Conservation (phyloP, 1,140 invertebrate species). For the Stegodyphus dumicola region DNA sequence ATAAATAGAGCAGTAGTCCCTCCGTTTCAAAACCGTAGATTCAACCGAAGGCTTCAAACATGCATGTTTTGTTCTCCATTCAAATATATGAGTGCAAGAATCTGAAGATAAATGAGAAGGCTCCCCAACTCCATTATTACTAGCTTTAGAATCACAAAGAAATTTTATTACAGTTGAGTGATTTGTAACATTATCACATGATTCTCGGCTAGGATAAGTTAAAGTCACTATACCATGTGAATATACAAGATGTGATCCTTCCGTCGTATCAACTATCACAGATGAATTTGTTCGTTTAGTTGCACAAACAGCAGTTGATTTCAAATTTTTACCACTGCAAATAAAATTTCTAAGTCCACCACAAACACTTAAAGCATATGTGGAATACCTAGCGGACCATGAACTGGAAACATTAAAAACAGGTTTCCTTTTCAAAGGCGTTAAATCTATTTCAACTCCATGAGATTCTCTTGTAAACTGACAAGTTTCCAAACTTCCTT, state of each 20-base stretch:
- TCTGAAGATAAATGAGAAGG: conserved; percentile 52
- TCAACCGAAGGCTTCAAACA: conserved; percentile 42
- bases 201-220: conserved; percentile 38
- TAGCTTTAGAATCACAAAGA: conserved; percentile 58
- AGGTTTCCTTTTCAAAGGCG: conserved; percentile 27
- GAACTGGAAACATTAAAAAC: neutral
- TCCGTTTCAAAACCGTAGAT: neutral
- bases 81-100: conserved; percentile 55
- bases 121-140: conserved; percentile 8
- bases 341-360: conserved; percentile 30
- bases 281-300: neutral
- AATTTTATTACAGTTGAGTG: conserved; percentile 60
- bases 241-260: conserved; percentile 41
- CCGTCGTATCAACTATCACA: conserved; percentile 21
- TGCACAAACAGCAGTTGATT: conserved; percentile 26
- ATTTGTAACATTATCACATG: conserved; percentile 7
- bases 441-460: conserved; percentile 55
- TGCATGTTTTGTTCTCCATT: conserved; percentile 62
- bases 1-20: conserved; percentile 4
- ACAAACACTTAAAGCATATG: conserved; percentile 60
- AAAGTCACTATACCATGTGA: conserved; percentile 51
- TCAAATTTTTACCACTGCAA: conserved; percentile 22
- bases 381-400: neutral
- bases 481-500: conserved; percentile 25
- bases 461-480: conserved; percentile 48